These are phyloP conservation scores for Scaptomyza graminum DNA, from an alignment of 1,140 invertebrate genomes.

Conservation along the genomic window DNA sequence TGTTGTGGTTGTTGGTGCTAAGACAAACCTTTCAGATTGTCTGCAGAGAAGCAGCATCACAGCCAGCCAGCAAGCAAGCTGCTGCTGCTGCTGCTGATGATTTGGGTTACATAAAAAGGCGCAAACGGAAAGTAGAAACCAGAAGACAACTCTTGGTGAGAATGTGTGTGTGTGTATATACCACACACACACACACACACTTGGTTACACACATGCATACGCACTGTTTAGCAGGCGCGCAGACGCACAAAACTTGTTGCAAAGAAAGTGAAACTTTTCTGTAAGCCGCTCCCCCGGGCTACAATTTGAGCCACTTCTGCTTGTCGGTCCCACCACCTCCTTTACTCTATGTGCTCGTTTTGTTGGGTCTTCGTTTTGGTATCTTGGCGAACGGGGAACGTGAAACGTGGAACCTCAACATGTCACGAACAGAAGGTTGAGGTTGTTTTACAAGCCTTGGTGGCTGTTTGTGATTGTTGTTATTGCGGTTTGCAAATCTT, in stretches of 20 bases:
- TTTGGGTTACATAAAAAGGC: slow-evolving; percentile 82
- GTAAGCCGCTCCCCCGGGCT: slow-evolving; percentile 44
- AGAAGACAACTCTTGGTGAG: slow-evolving; percentile 51
- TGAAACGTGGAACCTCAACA: slow-evolving; percentile 53
- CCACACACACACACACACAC: slow-evolving; percentile 6
- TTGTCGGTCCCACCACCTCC: background rate
- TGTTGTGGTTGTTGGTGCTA: slow-evolving; percentile 33
- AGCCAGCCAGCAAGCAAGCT: slow-evolving; percentile 19
- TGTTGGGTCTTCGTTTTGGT: slow-evolving; percentile 13
- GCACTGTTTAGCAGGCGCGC: slow-evolving; percentile 18
- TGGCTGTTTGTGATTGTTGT: slow-evolving; percentile 5
- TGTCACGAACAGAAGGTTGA: slow-evolving; percentile 78
- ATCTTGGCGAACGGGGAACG: slow-evolving; percentile 38
- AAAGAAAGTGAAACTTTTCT: slow-evolving; percentile 78
- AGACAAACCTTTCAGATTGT: slow-evolving; percentile 43
- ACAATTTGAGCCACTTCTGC: slow-evolving; percentile 33
- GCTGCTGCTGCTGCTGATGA: slow-evolving; percentile 28
- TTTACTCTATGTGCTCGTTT: background rate
- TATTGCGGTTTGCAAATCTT: slow-evolving; percentile 42
- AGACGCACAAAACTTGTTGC: slow-evolving; percentile 75
- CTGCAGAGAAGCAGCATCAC: slow-evolving; percentile 45
- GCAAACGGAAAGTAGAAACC: slow-evolving; percentile 80
- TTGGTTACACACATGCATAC: slow-evolving; percentile 7
- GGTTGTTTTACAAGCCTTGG: slow-evolving; percentile 64
- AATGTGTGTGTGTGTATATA: slow-evolving; percentile 2